Evolutionary conservation across 2,113 vertebrate species (phyloP).

Genomic region (Leucosticte australis): DNA sequence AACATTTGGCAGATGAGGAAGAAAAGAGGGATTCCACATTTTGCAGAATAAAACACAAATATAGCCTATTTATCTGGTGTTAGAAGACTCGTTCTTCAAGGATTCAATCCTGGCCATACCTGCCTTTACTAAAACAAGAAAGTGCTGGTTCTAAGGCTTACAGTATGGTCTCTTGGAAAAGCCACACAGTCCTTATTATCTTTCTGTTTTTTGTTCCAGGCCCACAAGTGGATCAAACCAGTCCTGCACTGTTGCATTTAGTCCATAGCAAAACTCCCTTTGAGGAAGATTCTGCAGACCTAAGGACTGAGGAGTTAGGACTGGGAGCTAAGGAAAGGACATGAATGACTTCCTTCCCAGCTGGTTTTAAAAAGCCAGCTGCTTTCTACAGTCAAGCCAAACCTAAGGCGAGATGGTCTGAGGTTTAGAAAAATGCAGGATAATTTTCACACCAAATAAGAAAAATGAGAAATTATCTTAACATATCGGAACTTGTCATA

Average conservation of each 20-base stretch:
- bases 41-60: not conserved
- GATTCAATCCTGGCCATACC: not conserved
- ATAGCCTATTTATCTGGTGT: not conserved
- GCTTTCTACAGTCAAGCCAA: not conserved
- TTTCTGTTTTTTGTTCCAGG: not conserved
- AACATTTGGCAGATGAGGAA: not conserved
- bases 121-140: not conserved
- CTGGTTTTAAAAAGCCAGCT: not conserved
- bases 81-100: not conserved
- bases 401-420: not conserved
- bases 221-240: not conserved
- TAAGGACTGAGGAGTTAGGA: not conserved
- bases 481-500: not conserved
- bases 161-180: not conserved
- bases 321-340: not conserved
- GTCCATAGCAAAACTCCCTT: not conserved
- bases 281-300: not conserved
- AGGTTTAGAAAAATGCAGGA: not conserved
- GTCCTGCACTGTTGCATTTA: not conserved
- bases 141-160: not conserved
- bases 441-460: not conserved
- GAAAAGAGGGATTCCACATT: not conserved
- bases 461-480: constrained; percentile 24
- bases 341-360: not conserved
- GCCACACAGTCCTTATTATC: not conserved